These are phyloP conservation scores for Holothuria leucospilota DNA, from an alignment of 53 echinoderm and acorn worm genomes.

Conservation along the genomic window DNA sequence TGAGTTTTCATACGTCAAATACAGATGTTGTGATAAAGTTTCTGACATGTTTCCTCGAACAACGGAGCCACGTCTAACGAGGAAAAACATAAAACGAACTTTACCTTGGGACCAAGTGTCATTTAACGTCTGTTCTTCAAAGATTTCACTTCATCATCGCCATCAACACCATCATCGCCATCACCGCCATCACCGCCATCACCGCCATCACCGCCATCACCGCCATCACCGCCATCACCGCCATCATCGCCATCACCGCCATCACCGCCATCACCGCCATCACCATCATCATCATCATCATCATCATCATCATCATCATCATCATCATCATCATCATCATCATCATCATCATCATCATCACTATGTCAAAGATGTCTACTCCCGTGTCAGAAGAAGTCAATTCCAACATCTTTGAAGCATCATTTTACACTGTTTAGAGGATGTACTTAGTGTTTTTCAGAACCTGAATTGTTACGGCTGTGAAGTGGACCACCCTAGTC, in stretches of 20 bases:
- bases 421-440: conserved; percentile 15
- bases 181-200: too few relatives aligned
- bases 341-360: too few relatives aligned
- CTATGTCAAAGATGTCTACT: neutral
- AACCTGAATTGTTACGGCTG: neutral
- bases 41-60: neutral
- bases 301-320: neutral
- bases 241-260: too few relatives aligned
- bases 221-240: too few relatives aligned
- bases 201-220: too few relatives aligned
- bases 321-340: neutral
- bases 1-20: too few relatives aligned
- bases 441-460: neutral
- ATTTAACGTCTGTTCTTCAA: neutral
- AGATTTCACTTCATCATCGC: neutral
- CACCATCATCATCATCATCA: neutral
- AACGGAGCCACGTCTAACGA: neutral
- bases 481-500: neutral
- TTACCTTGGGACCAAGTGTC: neutral
- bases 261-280: neutral
- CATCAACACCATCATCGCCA: too few relatives aligned
- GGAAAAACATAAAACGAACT: neutral
- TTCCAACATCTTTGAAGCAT: neutral
- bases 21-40: too few relatives aligned
- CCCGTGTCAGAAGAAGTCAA: neutral